Evolutionary conservation across 2,797 vertebrate genomes (phyloP).

Genomic region (Myoxocephalus aenaeus): DNA sequence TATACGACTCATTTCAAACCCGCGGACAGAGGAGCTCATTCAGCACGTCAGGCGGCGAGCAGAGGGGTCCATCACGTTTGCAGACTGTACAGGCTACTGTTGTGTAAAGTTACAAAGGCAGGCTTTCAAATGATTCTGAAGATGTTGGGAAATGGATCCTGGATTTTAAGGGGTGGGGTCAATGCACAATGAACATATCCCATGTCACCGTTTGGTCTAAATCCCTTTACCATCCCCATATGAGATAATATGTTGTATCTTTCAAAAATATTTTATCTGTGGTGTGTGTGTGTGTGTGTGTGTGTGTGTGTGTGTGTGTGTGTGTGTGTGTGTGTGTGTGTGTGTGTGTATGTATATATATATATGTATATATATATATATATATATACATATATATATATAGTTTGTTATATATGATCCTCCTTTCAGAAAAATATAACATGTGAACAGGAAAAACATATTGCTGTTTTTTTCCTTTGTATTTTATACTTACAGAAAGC

Average conservation of each 20-base stretch:
- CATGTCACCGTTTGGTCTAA: conserved; percentile 78
- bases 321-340: conserved; percentile 62
- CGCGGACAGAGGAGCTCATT: conserved; percentile 61
- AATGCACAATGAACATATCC: conserved; percentile 87
- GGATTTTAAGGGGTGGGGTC: conserved; percentile 73
- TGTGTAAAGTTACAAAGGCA: conserved; percentile 67
- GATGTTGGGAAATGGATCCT: conserved; percentile 65
- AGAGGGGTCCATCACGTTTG: conserved; percentile 65
- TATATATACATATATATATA: conserved; percentile 33
- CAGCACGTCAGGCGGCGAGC: conserved; percentile 56
- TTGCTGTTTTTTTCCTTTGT: conserved; percentile 88
- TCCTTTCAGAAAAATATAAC: conserved; percentile 87
- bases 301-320: conserved; percentile 46
- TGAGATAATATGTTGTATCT: conserved; percentile 86
- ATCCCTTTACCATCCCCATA: conserved; percentile 85
- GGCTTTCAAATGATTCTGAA: conserved; percentile 57
- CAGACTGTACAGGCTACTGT: conserved; percentile 75
- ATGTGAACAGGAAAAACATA: conserved; percentile 85
- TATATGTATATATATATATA: not conserved
- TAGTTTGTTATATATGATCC: conserved; percentile 88
- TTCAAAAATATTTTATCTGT: conserved; percentile 84
- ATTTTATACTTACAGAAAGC: conserved; percentile 90
- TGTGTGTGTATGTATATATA: not conserved
- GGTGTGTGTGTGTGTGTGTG: conserved; percentile 73
- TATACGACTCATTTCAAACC: conserved; percentile 67